Evolutionary conservation across 2,113 vertebrate species (phyloP), one percentile per base, ranked within the genome.

Genomic region (Galemys pyrenaicus): DNA sequence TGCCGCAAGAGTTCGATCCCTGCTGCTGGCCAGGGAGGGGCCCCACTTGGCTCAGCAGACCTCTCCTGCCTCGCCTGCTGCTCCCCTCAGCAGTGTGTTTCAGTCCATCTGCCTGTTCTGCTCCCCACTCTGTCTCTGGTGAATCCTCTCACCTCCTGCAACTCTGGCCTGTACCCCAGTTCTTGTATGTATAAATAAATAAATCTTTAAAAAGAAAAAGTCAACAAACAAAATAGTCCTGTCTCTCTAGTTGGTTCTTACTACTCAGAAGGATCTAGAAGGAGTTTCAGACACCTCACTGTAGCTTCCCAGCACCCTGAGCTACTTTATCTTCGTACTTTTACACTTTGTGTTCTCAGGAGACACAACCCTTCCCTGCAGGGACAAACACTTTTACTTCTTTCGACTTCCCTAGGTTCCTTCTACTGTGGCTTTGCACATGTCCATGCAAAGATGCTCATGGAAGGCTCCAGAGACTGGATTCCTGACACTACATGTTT

Each of bases 131-230:
- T n/a, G n/a, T n/a, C n/a, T n/a, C n/a, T n/a, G n/a, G n/a, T n/a
- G n/a, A n/a, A n/a, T n/a, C n/a, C n/a, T n/a, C n/a, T n/a, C n/a
- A n/a, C n/a, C n/a, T n/a, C n/a, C n/a, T n/a, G n/a, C n/a, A n/a
- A n/a, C n/a, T n/a, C n/a, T n/a, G n/a, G n/a, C n/a, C n/a, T n/a
- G n/a, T n/a, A n/a, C n/a, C n/a, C n/a, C n/a, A n/a, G n/a, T n/a
- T n/a, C n/a, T n/a, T n/a, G n/a, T n/a, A n/a, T n/a, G n/a, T n/a
- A n/a, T n/a, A n/a, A n/a, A n/a, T n/a, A n/a, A n/a, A n/a, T n/a
- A n/a, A n/a, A n/a, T n/a, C n/a, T n/a, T n/a, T n/a, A 44, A 85
- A 89, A 83, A 71, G 44, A 73, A 78, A 37, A 60, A 83, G 19
- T 16, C 30, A 79, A 56, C 49, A 73, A 58, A 89, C 4, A 51